Evolutionary conservation across 2,113 vertebrate genomes (phyloP).

Genomic region (Cepphus grylle): DNA sequence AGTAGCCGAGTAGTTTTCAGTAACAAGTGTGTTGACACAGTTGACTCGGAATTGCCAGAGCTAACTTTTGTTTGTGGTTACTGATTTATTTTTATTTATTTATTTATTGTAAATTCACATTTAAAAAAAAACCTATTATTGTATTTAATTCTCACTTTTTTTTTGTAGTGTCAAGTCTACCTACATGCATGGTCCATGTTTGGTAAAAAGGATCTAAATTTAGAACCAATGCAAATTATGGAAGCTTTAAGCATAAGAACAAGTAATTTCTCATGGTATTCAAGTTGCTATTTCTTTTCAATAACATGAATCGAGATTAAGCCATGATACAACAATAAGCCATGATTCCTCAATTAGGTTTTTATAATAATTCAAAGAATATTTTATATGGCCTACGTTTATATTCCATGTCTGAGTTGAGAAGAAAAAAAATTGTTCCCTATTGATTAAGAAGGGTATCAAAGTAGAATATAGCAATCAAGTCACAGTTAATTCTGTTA

Average conservation of each 20-base stretch:
- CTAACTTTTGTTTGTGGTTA: background rate
- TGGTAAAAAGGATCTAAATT: background rate
- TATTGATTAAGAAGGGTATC: background rate
- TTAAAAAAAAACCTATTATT: no score
- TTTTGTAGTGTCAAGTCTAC: background rate
- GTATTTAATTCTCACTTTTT: background rate
- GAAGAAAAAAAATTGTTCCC: background rate
- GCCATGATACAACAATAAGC: background rate
- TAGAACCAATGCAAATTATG: background rate
- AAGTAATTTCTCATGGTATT: background rate
- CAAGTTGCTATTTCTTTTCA: background rate
- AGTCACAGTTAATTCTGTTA: background rate
- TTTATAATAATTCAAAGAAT: background rate
- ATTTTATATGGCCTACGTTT: background rate
- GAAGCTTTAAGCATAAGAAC: background rate
- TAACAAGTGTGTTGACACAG: background rate
- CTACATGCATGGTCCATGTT: background rate
- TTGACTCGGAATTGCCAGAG: background rate
- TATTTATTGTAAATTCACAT: background rate
- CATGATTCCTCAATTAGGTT: background rate
- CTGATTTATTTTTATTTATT: background rate
- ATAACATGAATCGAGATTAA: background rate
- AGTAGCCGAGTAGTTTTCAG: background rate
- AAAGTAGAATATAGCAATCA: background rate
- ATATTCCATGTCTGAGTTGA: background rate